phyloP scores from a whole-genome alignment of 2,113 vertebrate genomes.

The Heterotis niloticus region DNA sequence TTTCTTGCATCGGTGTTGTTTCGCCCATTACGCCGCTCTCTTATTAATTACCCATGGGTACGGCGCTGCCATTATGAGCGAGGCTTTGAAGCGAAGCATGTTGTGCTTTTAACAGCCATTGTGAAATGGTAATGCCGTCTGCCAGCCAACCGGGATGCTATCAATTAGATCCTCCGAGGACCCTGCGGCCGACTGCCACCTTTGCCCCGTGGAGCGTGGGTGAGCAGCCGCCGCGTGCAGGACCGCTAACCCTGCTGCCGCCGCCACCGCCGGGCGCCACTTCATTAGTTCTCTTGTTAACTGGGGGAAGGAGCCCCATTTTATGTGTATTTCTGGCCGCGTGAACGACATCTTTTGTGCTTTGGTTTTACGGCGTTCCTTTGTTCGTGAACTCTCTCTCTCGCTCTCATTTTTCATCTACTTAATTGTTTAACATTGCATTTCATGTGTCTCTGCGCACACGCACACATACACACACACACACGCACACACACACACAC shows the following conservation, averaged over 20 bases:
- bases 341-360: not conserved
- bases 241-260: not conserved
- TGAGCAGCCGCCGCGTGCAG: not conserved
- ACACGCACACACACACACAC: too few species aligned
- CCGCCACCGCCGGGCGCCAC: not conserved
- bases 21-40: not conserved
- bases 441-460: too few species aligned
- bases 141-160: slow-evolving; percentile 6
- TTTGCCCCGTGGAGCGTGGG: not conserved
- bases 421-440: too few species aligned
- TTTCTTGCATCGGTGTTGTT: not conserved
- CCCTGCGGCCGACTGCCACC: not conserved
- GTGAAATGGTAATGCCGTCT: slow-evolving; percentile 11
- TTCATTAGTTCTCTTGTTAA: slow-evolving; percentile 16
- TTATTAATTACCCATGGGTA: slow-evolving; percentile 14
- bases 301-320: not conserved
- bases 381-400: not conserved
- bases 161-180: slow-evolving; percentile 10
- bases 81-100: slow-evolving; percentile 16
- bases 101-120: slow-evolving; percentile 18
- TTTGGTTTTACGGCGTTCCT: too few species aligned
- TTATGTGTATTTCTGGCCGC: not conserved
- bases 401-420: too few species aligned
- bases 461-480: too few species aligned
- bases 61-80: not conserved